Evolutionary conservation across 2,888 invertebrate species (phyloP).

Genomic region (Dicyrtomina minuta): DNA sequence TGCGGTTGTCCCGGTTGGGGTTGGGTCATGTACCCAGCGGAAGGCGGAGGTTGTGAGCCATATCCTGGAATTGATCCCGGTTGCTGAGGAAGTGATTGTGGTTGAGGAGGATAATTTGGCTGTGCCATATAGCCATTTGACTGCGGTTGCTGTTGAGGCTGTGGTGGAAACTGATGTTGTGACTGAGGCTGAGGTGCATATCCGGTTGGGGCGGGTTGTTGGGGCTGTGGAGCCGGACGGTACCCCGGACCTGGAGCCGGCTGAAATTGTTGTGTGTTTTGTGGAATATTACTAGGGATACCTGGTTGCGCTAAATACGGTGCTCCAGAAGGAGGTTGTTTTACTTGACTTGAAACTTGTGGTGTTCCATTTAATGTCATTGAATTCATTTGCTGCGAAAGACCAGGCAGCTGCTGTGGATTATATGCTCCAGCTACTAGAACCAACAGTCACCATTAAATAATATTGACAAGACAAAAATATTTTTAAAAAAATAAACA

Average conservation of each 20-base stretch:
- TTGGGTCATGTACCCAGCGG: constrained; percentile 31
- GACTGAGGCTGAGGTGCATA: constrained; percentile 39
- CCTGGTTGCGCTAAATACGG: constrained; percentile 17
- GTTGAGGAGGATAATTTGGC: constrained; percentile 29
- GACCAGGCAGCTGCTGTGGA: constrained; percentile 21
- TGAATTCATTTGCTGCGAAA: constrained; percentile 21
- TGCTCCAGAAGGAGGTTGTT: constrained; percentile 2
- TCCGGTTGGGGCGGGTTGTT: constrained; percentile 15
- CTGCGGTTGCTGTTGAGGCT: constrained; percentile 47
- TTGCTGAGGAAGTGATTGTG: constrained; percentile 20
- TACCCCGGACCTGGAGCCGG: constrained; percentile 36
- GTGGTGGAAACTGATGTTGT: constrained; percentile 32
- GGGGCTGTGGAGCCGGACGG: constrained; percentile 32
- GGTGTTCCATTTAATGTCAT: constrained; percentile 27
- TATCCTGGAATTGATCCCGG: constrained; percentile 30
- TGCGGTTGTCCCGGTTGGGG: constrained; percentile 31
- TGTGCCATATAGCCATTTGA: constrained; percentile 47
- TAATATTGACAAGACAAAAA: background rate
- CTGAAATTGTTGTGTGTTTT: constrained; percentile 35
- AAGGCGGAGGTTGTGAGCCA: constrained; percentile 28
- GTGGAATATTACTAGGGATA: constrained; percentile 44
- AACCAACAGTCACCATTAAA: background rate
- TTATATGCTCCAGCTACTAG: constrained; percentile 31
- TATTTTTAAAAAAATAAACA: background rate
- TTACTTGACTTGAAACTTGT: background rate